phyloP scores from a whole-genome alignment of 2,113 vertebrate species.

The Lophotis ruficrista region DNA sequence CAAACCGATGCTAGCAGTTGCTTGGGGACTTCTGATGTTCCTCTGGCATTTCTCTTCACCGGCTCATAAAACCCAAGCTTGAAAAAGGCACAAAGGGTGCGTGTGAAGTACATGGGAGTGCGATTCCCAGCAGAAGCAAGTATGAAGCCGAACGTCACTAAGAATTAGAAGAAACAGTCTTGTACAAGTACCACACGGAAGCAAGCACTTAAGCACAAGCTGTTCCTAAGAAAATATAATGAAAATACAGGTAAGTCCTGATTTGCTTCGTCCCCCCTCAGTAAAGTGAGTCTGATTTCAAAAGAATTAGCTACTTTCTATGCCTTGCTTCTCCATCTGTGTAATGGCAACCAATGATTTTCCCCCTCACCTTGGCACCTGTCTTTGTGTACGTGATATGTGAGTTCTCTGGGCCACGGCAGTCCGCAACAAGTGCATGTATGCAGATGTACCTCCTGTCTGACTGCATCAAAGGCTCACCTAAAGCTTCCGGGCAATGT shows the following conservation, averaged over 20 bases:
- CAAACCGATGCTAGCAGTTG: not conserved
- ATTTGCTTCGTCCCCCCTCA: rapidly evolving
- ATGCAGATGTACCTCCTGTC: not conserved
- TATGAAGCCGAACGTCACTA: not conserved
- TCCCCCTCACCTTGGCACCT: not conserved
- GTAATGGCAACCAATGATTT: not conserved
- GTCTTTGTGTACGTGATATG: rapidly evolving
- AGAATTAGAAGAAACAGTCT: not conserved
- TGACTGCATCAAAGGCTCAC: not conserved
- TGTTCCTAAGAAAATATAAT: not conserved
- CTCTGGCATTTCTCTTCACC: not conserved
- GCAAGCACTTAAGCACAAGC: not conserved
- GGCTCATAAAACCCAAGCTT: not conserved
- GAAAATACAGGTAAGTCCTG: not conserved
- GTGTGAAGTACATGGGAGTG: not conserved
- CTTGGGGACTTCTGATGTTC: not conserved
- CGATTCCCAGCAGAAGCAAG: not conserved
- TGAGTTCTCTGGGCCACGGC: not conserved
- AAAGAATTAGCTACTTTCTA: not conserved
- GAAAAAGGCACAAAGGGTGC: not conserved
- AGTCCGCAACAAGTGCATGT: not conserved
- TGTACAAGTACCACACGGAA: not conserved
- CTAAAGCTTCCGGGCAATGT: not conserved
- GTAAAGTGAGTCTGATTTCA: not conserved
- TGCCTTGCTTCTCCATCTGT: not conserved